phyloP scores from a whole-genome alignment of 2,113 vertebrate genomes.

The Sporophila hypoxantha region DNA sequence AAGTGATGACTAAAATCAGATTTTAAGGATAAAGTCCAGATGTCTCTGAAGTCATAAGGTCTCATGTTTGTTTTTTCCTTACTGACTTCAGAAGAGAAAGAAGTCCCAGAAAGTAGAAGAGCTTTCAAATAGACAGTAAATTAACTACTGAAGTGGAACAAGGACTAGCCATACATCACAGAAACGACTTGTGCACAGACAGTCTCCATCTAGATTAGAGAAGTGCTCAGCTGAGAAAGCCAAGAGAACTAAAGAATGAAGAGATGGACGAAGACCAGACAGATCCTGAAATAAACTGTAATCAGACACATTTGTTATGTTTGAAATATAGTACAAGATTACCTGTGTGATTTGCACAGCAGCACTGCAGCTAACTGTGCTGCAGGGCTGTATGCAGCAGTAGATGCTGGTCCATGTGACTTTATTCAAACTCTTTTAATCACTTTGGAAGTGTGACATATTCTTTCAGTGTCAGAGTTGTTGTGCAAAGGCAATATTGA shows the following conservation, averaged over 20 bases:
- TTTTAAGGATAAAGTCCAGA: background rate
- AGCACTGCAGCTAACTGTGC: background rate
- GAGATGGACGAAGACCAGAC: background rate
- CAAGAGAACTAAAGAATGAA: background rate
- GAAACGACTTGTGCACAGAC: background rate
- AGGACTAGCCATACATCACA: background rate
- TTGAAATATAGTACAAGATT: background rate
- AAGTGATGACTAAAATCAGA: background rate
- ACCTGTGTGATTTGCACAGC: background rate
- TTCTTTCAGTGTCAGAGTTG: background rate
- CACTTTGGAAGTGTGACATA: background rate
- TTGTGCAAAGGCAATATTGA: background rate
- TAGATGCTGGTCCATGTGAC: background rate
- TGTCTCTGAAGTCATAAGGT: background rate
- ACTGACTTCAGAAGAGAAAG: background rate
- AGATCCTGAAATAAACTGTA: background rate
- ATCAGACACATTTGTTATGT: background rate
- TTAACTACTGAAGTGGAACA: background rate
- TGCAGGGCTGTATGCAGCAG: background rate
- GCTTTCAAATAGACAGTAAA: background rate
- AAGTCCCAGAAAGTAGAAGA: background rate
- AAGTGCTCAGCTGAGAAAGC: background rate
- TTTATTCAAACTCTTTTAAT: background rate
- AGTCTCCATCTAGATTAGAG: background rate
- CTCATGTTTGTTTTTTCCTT: background rate